phyloP scores from a whole-genome alignment of 2,888 invertebrate species.

The Coelopa pilipes region DNA sequence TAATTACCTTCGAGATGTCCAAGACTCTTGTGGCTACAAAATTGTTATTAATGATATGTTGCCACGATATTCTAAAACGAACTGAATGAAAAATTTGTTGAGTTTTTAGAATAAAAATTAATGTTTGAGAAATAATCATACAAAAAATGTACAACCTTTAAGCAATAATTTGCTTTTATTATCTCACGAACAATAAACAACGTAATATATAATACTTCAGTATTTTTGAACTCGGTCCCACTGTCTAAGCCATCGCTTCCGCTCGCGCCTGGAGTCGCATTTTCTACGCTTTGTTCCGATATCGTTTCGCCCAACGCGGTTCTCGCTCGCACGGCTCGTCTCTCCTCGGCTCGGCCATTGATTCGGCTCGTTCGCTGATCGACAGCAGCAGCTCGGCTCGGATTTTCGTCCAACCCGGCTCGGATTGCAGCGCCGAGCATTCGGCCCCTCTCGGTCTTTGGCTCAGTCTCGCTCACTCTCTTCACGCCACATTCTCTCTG shows the following conservation, averaged over 20 bases:
- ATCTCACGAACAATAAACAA: no score
- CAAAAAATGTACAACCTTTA: no score
- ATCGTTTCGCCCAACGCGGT: neutral
- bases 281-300: neutral
- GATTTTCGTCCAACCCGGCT: constrained; percentile 6
- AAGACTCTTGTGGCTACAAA: neutral
- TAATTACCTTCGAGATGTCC: neutral
- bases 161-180: no score
- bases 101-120: no score
- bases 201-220: no score
- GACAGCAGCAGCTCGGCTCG: neutral
- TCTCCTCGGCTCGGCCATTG: neutral
- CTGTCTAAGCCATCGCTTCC: constrained; percentile 29
- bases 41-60: no score
- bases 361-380: neutral
- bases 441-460: neutral
- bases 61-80: no score
- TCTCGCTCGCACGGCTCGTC: neutral
- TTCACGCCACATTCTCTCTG: neutral
- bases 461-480: neutral
- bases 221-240: constrained; percentile 16
- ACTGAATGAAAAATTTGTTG: no score
- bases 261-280: neutral
- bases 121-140: no score
- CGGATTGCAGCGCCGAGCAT: constrained; percentile 3